These are phyloP conservation scores for Zygaena filipendulae DNA, from an alignment of 2,888 invertebrate genomes.

Conservation along the genomic window DNA sequence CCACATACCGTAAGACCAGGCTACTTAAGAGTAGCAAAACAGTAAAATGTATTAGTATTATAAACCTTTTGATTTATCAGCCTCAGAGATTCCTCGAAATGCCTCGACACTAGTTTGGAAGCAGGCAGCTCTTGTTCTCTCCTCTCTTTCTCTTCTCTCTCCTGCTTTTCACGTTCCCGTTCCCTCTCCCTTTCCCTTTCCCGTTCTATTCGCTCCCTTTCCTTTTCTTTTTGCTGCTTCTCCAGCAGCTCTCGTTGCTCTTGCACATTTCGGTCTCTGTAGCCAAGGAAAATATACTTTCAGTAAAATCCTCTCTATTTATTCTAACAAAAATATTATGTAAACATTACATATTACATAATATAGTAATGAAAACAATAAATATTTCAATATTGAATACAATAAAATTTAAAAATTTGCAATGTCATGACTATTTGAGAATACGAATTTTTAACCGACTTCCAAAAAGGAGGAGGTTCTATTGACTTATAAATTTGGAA, in stretches of 20 bases:
- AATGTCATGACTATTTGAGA: too few relatives aligned
- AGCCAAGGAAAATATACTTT: slow-evolving; percentile 23
- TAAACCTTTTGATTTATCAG: slow-evolving; percentile 80
- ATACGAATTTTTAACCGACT: too few relatives aligned
- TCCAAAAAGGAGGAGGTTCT: too few relatives aligned
- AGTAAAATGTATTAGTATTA: slow-evolving; percentile 10
- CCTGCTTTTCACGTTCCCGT: slow-evolving; percentile 63
- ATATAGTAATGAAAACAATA: too few relatives aligned
- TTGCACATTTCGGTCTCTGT: slow-evolving; percentile 60
- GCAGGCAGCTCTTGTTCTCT: slow-evolving; percentile 78
- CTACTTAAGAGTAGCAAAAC: too few relatives aligned
- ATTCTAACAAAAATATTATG: neutral
- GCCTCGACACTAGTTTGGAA: slow-evolving; percentile 84
- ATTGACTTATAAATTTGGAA: slow-evolving; percentile 5
- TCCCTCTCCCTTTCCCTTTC: slow-evolving; percentile 66
- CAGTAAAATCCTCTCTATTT: too few relatives aligned
- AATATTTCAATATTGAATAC: too few relatives aligned
- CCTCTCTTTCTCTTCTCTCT: slow-evolving; percentile 65
- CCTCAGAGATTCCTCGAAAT: slow-evolving; percentile 89
- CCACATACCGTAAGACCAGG: too few relatives aligned
- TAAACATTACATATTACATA: too few relatives aligned
- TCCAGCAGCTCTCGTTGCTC: slow-evolving; percentile 72
- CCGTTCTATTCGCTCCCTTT: slow-evolving; percentile 73
- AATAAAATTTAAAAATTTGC: too few relatives aligned
- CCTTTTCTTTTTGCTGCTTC: slow-evolving; percentile 75